phyloP scores from a whole-genome alignment of 2,888 invertebrate genomes.

The Alloscopus bannaensis region DNA sequence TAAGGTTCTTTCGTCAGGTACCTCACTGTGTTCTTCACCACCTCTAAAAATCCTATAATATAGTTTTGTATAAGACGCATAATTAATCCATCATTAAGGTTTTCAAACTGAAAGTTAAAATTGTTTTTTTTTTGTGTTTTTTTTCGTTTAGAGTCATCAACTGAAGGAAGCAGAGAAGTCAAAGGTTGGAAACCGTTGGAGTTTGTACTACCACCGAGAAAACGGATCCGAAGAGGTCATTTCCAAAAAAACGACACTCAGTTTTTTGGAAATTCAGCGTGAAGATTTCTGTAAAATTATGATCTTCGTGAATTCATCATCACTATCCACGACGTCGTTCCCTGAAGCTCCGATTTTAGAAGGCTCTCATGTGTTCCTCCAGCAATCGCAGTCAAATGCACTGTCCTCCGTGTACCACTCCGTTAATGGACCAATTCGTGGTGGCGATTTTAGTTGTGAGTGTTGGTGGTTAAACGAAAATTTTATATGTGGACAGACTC shows the following conservation, averaged over 20 bases:
- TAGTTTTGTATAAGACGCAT: neutral
- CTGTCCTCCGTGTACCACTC: slow-evolving; percentile 34
- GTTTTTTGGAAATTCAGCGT: slow-evolving; percentile 2
- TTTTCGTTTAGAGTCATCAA: neutral
- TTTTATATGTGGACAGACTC: slow-evolving; percentile 59
- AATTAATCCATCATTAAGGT: neutral
- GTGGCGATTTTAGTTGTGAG: slow-evolving; percentile 40
- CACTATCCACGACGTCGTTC: slow-evolving; percentile 36
- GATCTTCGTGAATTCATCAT: slow-evolving; percentile 43
- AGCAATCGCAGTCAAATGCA: slow-evolving; percentile 29
- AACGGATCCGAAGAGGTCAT: neutral
- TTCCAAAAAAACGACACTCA: slow-evolving; percentile 4
- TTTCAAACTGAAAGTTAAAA: neutral
- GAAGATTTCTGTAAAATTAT: slow-evolving; percentile 39
- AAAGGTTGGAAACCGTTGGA: neutral
- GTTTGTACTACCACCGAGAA: neutral
- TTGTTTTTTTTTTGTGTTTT: neutral
- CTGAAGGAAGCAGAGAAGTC: neutral
- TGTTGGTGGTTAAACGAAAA: slow-evolving; percentile 57
- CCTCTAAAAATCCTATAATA: no score
- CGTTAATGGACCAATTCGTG: slow-evolving; percentile 45
- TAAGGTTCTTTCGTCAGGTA: slow-evolving; percentile 44
- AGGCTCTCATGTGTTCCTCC: slow-evolving; percentile 38
- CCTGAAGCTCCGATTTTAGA: slow-evolving; percentile 17
- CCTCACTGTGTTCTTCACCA: no score